These are phyloP conservation scores for Meriones unguiculatus DNA, from an alignment of 2,113 vertebrate genomes.

Conservation along the genomic window DNA sequence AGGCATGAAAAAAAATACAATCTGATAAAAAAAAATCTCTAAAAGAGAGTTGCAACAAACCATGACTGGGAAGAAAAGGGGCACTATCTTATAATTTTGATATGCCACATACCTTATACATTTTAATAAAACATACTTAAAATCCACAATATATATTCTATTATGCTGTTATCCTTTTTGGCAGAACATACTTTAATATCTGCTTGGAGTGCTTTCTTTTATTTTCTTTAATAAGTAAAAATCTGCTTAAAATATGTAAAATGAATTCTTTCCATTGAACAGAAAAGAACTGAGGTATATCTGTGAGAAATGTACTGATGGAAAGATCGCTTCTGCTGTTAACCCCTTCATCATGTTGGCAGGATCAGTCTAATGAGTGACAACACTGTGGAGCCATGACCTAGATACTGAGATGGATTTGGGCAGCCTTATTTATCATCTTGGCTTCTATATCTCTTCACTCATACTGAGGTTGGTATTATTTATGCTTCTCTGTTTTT, in stretches of 20 bases:
- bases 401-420: background rate
- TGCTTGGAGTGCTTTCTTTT: background rate
- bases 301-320: background rate
- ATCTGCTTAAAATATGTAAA: background rate
- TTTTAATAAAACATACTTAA: background rate
- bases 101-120: background rate
- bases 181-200: too few species aligned
- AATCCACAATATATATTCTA: background rate
- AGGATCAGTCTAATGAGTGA: background rate
- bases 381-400: background rate
- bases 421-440: background rate
- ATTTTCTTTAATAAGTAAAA: background rate
- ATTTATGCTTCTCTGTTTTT: background rate
- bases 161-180: background rate
- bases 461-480: accelerated
- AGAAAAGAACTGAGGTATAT: background rate
- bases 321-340: background rate
- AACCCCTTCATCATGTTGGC: background rate
- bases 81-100: background rate
- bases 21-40: background rate
- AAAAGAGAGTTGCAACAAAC: background rate
- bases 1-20: background rate
- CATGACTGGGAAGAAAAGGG: background rate
- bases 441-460: background rate
- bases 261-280: background rate